Conservation (phyloP, 2,797 vertebrate genomes). For the Coluber constrictor region DNA sequence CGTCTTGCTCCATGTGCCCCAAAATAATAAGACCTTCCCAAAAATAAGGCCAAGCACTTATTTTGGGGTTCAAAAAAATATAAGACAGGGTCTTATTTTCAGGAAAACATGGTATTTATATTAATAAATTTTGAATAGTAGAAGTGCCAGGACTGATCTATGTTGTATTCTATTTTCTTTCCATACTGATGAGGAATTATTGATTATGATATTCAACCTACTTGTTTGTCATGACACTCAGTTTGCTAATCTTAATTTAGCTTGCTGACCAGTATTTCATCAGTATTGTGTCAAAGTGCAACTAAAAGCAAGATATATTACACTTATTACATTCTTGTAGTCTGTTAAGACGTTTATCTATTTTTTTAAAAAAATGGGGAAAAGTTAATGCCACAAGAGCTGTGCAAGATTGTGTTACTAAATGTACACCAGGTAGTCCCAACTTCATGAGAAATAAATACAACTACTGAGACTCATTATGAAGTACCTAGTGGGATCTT, state of each 20-base stretch:
- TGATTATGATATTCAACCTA: not conserved
- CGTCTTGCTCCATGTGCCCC: too few relatives aligned
- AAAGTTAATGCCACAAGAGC: not conserved
- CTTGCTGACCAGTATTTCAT: not conserved
- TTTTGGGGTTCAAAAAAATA: too few relatives aligned
- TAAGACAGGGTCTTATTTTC: too few relatives aligned
- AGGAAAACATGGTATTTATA: not conserved
- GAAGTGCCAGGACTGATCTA: not conserved
- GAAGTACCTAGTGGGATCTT: too few relatives aligned
- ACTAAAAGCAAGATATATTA: not conserved
- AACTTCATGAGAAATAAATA: not conserved
- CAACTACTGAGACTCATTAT: too few relatives aligned
- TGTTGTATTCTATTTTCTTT: not conserved
- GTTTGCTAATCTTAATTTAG: not conserved
- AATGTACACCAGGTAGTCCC: not conserved
- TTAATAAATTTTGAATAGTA: not conserved
- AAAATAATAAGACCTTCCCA: too few relatives aligned
- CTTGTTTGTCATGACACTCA: not conserved
- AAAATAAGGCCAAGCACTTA: too few relatives aligned
- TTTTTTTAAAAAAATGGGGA: not conserved
- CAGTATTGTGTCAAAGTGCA: not conserved
- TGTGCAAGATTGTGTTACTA: not conserved
- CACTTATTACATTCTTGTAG: not conserved
- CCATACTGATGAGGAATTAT: not conserved
- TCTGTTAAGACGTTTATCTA: not conserved